Base-by-base conservation (phyloP, 1,140 invertebrate genomes). In the Penaeus indicus region DNA sequence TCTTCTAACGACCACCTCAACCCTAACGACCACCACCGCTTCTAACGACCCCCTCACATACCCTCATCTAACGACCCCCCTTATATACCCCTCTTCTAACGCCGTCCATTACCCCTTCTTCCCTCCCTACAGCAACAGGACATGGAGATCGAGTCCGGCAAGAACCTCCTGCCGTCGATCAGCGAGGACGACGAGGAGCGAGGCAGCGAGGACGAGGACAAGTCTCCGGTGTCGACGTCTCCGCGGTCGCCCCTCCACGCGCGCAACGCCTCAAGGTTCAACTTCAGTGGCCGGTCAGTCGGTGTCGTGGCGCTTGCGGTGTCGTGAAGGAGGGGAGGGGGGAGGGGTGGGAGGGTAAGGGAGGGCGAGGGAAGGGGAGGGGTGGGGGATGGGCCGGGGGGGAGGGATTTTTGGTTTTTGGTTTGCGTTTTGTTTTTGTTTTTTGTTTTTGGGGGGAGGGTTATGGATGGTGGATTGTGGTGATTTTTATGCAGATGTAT, bases 171-270 rank as follows among this genome's bases (percentile, higher is more conserved):
- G 77, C 97, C 97, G 0, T 97, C 97, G 62, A 98, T 98, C 91
- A 97, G 96, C 91, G 97, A 98, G 93, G 97, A 98, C 91, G 97
- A 98, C 92, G 97, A 98, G 93, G 97, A 97, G 91, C 93, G 94
- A 16, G 90, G 89, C 21, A 94, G 95, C 79, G 96, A 96, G 64
- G 95, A 95, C 67, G 96, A 96, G 38, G 95, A 96, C 85, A 88
- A 90, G 47, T 90, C 91, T 38, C 90, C 91, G 0, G 91, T 90
- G 62, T 91, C 91, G 7, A 91, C 92, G 79, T 91, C 91, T 0
- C 90, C 90, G 11, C 72, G 90, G 7, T 91, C 90, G 13, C 90
- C 90, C 0, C 82, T 91, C 8, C 90, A 90, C 79, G 21, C 86
- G 2, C 81, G 89, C 67, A 75, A 85, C 32, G 72, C 84, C 77